Evolutionary conservation across 2,113 vertebrate genomes (phyloP), one percentile per base, ranked within the genome.

Genomic region (Anolis sagrei): DNA sequence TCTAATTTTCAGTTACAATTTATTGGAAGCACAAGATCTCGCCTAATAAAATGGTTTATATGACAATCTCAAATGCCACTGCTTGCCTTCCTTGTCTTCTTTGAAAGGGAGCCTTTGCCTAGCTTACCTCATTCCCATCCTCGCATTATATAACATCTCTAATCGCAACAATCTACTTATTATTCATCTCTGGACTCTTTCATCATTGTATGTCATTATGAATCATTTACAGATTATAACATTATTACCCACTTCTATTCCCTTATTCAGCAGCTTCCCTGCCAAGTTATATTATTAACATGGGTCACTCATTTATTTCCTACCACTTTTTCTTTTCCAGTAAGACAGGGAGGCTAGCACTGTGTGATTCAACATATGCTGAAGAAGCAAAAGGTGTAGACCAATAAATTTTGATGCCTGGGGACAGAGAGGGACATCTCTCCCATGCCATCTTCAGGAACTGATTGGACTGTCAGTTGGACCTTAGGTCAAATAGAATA

Each of bases 171-270:
- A 44, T n/a, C 49, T 48, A 72, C 51, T 79, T 64, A 62, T 62
- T 62, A 62, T 79, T 85, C 76, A 27, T 64, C 36, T 32, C 76
- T 72, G 32, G 49, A 36, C 77, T 85, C 51, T 62, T 85, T 85
- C 72, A 72, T 83, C 70, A 62, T 79, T 54, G 32, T 62, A 70
- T 58, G 51, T 54, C 69, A 85, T 85, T 79, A 62, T 85, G 79
- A 85, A 85, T 85, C 76, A 85, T 73, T 79, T 73, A 79, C 68
- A 85, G 72, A 85, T 79, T 85, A 79, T 73, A 73, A 85, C 16
- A 34, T 79, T 85, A 62, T 85, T 85, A 79, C 72, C 49, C 21
- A 11, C 39, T 18, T 49, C 51, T 73, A 79, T 73, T 66, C 29
- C 69, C 84, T 79, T 79, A 85, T 79, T 79, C 84, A 85, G 84